Evolutionary conservation across 2,888 invertebrate species (phyloP).

Genomic region (Hofmannophila pseudospretella): DNA sequence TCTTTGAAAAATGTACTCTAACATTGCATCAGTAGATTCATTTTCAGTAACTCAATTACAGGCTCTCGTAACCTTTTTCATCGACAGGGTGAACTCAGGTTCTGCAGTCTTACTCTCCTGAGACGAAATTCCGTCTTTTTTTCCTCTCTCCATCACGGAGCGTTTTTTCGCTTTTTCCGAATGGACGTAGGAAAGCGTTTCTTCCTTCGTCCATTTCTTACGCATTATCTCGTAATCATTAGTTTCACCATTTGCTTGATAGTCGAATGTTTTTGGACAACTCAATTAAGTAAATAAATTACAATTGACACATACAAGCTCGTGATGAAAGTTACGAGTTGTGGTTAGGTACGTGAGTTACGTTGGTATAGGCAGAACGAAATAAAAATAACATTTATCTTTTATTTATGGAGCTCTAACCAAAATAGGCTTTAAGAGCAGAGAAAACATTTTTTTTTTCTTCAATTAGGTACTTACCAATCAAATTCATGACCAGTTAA

Average conservation of each 20-base stretch:
- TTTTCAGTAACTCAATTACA: slow-evolving; percentile 11
- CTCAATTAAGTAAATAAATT: slow-evolving; percentile 51
- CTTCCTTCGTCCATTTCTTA: slow-evolving; percentile 67
- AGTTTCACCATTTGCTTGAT: slow-evolving; percentile 62
- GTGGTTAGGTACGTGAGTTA: too few species aligned
- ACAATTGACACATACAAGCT: slow-evolving; percentile 9
- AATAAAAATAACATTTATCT: too few species aligned
- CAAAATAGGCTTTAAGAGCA: too few species aligned
- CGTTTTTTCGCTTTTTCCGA: slow-evolving; percentile 72
- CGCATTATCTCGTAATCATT: slow-evolving; percentile 73
- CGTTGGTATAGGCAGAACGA: too few species aligned
- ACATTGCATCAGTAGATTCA: slow-evolving; percentile 14
- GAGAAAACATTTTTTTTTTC: too few species aligned
- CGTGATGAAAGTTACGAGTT: slow-evolving; percentile 1
- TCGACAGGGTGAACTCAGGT: slow-evolving; percentile 41
- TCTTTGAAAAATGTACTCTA: slow-evolving; percentile 28
- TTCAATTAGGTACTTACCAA: too few species aligned
- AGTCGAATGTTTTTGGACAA: slow-evolving; percentile 55
- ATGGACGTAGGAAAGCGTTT: slow-evolving; percentile 63
- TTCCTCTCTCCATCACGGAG: slow-evolving; percentile 68
- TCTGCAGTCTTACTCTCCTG: slow-evolving; percentile 74
- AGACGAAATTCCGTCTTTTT: slow-evolving; percentile 74
- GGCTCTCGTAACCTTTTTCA: slow-evolving; percentile 33
- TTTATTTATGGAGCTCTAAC: too few species aligned
- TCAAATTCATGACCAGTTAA: too few species aligned